phyloP scores from a whole-genome alignment of 1,140 invertebrate species.

The Dysdera silvatica region DNA sequence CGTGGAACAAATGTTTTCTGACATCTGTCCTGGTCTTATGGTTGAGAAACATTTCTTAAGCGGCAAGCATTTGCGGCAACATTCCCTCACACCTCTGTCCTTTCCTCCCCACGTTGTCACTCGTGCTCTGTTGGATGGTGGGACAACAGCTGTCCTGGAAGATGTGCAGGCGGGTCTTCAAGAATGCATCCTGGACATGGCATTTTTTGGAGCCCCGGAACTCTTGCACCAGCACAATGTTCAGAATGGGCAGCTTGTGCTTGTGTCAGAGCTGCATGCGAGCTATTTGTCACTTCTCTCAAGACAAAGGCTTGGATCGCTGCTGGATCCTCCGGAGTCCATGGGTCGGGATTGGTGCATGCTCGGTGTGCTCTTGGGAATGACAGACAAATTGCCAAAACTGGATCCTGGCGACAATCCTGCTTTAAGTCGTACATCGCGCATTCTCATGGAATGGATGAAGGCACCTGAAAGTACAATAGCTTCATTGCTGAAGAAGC shows the following conservation, averaged over 20 bases:
- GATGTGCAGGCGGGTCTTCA: slow-evolving; percentile 54
- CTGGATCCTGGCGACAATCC: slow-evolving; percentile 45
- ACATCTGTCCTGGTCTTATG: slow-evolving; percentile 59
- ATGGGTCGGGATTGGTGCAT: slow-evolving; percentile 77
- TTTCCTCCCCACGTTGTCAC: slow-evolving; percentile 57
- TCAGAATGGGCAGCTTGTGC: slow-evolving; percentile 10
- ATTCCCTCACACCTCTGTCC: slow-evolving; percentile 49
- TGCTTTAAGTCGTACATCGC: slow-evolving; percentile 46
- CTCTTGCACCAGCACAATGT: neutral
- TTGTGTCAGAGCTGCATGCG: slow-evolving; percentile 50
- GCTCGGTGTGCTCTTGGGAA: slow-evolving; percentile 62
- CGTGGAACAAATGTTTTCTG: slow-evolving; percentile 55
- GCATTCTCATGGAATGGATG: slow-evolving; percentile 49
- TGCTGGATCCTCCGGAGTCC: slow-evolving; percentile 67
- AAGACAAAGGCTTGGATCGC: slow-evolving; percentile 47
- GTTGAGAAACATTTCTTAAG: slow-evolving; percentile 59
- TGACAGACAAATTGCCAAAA: slow-evolving; percentile 50
- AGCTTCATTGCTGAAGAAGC: slow-evolving; percentile 46
- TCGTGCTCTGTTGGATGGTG: slow-evolving; percentile 49
- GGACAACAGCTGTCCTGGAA: slow-evolving; percentile 43
- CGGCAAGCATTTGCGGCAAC: slow-evolving; percentile 52
- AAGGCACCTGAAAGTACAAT: slow-evolving; percentile 45
- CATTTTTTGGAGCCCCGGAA: slow-evolving; percentile 57
- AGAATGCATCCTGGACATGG: slow-evolving; percentile 59
- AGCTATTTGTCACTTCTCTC: slow-evolving; percentile 49